phyloP scores from a whole-genome alignment of 2,888 invertebrate species.

The Dascillus cervinus region DNA sequence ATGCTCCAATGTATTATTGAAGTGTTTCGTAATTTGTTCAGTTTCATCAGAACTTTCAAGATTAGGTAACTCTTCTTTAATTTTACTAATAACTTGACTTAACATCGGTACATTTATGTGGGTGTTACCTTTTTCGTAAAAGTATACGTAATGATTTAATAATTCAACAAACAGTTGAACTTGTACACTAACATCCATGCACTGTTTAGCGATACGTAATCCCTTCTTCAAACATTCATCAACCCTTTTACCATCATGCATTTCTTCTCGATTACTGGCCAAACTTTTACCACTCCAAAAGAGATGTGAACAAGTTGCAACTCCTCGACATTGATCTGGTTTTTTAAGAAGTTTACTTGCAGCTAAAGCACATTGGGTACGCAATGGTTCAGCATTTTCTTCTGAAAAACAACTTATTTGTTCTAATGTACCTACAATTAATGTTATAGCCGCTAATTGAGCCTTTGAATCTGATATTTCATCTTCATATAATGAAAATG shows the following conservation, averaged over 20 bases:
- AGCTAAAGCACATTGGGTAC: constrained; percentile 92
- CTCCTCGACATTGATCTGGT: constrained; percentile 95
- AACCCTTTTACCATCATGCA: constrained; percentile 85
- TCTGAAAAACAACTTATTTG: constrained; percentile 91
- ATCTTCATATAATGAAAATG: constrained; percentile 96
- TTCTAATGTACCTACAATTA: constrained; percentile 93
- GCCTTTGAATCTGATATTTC: constrained; percentile 97
- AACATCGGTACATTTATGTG: constrained; percentile 39
- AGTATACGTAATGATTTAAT: constrained; percentile 87
- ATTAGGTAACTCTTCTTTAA: constrained; percentile 88
- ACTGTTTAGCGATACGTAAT: constrained; percentile 90
- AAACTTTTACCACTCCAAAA: constrained; percentile 87
- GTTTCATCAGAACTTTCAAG: constrained; percentile 93
- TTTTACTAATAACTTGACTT: constrained; percentile 79
- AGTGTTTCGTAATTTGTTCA: constrained; percentile 93
- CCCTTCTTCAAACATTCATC: constrained; percentile 94
- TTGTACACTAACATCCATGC: constrained; percentile 95
- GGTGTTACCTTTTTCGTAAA: constrained; percentile 73
- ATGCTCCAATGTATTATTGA: constrained; percentile 82
- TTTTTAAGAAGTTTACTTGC: constrained; percentile 95
- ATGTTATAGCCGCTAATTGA: constrained; percentile 89
- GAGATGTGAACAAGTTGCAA: constrained; percentile 87
- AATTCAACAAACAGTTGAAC: constrained; percentile 93
- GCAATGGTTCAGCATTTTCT: constrained; percentile 93
- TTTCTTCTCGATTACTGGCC: constrained; percentile 45